Percentiles rank a stretch among this genome's conserved stretches.
phyloP scores from a whole-genome alignment of 2,888 invertebrate genomes.

The Drosophila austrosaltans region DNA sequence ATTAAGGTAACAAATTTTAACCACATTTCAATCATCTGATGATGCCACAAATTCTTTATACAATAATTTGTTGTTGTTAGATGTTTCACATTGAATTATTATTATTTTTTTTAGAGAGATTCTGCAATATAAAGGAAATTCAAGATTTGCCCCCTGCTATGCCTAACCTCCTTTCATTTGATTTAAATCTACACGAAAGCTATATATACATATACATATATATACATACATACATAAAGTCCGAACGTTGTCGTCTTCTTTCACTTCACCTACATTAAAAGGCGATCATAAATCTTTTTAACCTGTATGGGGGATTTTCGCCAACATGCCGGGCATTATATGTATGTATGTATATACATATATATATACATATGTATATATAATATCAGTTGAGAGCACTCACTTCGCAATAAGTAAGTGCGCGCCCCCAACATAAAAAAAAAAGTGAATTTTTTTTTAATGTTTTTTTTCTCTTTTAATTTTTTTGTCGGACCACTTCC shows the following conservation, averaged over 20 bases:
- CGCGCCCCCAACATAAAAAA: slow-evolving; percentile 13
- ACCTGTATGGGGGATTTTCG: slow-evolving; percentile 71
- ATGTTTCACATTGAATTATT: not conserved
- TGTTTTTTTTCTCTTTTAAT: not conserved
- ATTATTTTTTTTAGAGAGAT: not conserved
- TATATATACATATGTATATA: not conserved
- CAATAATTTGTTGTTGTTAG: not conserved
- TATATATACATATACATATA: not conserved
- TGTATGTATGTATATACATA: not conserved
- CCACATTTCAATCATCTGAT: no score
- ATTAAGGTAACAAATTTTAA: no score
- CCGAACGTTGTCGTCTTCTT: slow-evolving; percentile 35
- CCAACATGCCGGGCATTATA: slow-evolving; percentile 43
- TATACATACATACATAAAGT: not conserved
- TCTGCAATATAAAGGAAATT: not conserved
- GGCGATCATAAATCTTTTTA: slow-evolving; percentile 70
- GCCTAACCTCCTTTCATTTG: slow-evolving; percentile 6
- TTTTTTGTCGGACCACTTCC: slow-evolving; percentile 12
- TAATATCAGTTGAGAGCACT: slow-evolving; percentile 34
- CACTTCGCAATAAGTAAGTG: slow-evolving; percentile 1
- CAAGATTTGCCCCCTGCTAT: not conserved
- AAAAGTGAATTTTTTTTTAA: slow-evolving; percentile 18
- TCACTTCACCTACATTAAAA: slow-evolving; percentile 55
- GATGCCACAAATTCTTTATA: no score
- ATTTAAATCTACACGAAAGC: not conserved